Evolutionary conservation across 2,888 invertebrate genomes (phyloP).

Genomic region (Molanna angustata): DNA sequence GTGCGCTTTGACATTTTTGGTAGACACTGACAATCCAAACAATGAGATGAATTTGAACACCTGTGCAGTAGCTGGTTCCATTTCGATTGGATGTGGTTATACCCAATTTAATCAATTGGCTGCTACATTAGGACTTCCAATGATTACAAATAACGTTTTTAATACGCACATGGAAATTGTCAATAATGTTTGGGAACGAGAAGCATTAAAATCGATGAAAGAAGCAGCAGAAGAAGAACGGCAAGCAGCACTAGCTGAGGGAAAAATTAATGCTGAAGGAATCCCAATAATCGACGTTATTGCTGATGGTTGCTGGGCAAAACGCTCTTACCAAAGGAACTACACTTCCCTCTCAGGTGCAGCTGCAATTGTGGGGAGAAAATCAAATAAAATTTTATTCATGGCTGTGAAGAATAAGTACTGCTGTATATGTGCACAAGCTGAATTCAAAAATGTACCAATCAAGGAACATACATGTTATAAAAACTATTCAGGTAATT

Average conservation of each 20-base stretch:
- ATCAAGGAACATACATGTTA: background rate
- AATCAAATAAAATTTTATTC: conserved; percentile 2
- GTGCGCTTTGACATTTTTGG: background rate
- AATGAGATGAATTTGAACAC: background rate
- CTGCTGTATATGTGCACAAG: conserved; percentile 3
- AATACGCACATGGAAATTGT: background rate
- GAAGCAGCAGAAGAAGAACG: conserved; percentile 2
- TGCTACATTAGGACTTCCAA: background rate
- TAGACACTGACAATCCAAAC: background rate
- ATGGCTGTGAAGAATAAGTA: conserved; percentile 10
- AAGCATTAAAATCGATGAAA: background rate
- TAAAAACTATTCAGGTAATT: conserved; percentile 10
- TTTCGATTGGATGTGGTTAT: conserved; percentile 1
- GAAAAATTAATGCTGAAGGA: conserved; percentile 4
- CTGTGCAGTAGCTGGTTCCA: conserved; percentile 1
- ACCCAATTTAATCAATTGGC: background rate
- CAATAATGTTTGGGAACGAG: conserved; percentile 2
- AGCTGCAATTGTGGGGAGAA: conserved; percentile 5
- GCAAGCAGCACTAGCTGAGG: background rate
- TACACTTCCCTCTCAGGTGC: conserved; percentile 2
- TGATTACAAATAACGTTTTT: background rate
- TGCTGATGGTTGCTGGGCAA: conserved; percentile 11
- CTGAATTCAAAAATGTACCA: background rate
- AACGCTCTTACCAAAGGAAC: conserved; percentile 8
- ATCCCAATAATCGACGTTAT: conserved; percentile 6